Evolutionary conservation across 1,140 invertebrate genomes (phyloP).

Genomic region (Hydropsyche tenuis): DNA sequence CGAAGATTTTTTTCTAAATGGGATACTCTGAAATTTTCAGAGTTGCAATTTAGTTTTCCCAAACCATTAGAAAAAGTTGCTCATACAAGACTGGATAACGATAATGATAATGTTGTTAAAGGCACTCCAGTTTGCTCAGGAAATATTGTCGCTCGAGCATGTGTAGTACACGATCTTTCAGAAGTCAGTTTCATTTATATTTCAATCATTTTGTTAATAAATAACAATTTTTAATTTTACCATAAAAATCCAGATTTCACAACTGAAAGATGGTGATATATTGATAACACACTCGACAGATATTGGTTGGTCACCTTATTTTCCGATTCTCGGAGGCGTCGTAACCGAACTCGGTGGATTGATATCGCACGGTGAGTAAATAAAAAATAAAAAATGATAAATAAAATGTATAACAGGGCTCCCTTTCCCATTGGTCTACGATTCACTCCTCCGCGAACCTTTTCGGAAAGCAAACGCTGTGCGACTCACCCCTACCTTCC

Average conservation of each 20-base stretch:
- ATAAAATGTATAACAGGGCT: too few relatives aligned
- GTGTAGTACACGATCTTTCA: constrained; percentile 69
- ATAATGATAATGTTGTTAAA: constrained; percentile 54
- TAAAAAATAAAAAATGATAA: too few relatives aligned
- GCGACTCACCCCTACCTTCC: too few relatives aligned
- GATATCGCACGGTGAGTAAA: constrained; percentile 87
- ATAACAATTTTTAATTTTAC: neutral
- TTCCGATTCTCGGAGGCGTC: constrained; percentile 79
- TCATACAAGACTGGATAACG: constrained; percentile 25
- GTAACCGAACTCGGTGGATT: constrained; percentile 86
- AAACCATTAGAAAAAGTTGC: constrained; percentile 54
- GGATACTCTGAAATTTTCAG: constrained; percentile 68
- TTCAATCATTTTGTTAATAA: neutral
- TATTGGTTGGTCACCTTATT: constrained; percentile 90
- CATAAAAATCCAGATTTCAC: constrained; percentile 53
- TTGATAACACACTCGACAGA: constrained; percentile 82
- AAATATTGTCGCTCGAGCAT: constrained; percentile 69
- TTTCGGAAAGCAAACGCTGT: too few relatives aligned
- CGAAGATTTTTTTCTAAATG: constrained; percentile 65
- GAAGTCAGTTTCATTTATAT: constrained; percentile 52
- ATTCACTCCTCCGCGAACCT: too few relatives aligned
- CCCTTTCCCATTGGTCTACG: too few relatives aligned
- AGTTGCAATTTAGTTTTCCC: constrained; percentile 68
- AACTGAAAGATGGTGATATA: constrained; percentile 71
- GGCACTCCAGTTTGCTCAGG: constrained; percentile 78